Conservation (phyloP, 1,140 invertebrate genomes). For the Uloborus diversus region DNA sequence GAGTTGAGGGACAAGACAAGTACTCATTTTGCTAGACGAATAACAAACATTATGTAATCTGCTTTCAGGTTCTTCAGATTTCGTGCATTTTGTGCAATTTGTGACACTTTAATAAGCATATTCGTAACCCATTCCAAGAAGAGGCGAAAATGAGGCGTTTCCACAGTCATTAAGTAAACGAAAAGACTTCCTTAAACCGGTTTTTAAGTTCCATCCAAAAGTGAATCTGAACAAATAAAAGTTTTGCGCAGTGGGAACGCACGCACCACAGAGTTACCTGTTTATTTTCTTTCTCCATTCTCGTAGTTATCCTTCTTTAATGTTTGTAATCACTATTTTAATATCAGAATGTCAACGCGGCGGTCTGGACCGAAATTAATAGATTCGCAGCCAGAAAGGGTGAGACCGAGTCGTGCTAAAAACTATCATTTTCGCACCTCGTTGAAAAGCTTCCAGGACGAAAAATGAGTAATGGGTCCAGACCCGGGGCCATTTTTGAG, state of each 20-base stretch:
- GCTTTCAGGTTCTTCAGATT: too few relatives aligned
- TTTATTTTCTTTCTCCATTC: neutral
- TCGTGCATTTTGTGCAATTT: too few relatives aligned
- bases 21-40: too few relatives aligned
- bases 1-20: too few relatives aligned
- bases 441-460: conserved; percentile 29
- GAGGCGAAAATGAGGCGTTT: neutral
- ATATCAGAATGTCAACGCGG: conserved; percentile 37
- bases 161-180: neutral
- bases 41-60: too few relatives aligned
- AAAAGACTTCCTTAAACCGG: neutral
- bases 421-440: conserved; percentile 52
- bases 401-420: conserved; percentile 21
- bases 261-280: neutral
- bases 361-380: conserved; percentile 37
- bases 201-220: neutral
- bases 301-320: neutral
- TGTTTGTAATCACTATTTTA: conserved; percentile 34
- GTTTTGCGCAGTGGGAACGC: too few relatives aligned
- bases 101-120: too few relatives aligned
- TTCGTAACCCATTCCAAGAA: too few relatives aligned
- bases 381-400: conserved; percentile 5
- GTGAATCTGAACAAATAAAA: neutral
- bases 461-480: conserved; percentile 31
- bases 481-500: conserved; percentile 3